Evolutionary conservation across 1,140 invertebrate species (phyloP).

Genomic region (Trichogramma pretiosum): DNA sequence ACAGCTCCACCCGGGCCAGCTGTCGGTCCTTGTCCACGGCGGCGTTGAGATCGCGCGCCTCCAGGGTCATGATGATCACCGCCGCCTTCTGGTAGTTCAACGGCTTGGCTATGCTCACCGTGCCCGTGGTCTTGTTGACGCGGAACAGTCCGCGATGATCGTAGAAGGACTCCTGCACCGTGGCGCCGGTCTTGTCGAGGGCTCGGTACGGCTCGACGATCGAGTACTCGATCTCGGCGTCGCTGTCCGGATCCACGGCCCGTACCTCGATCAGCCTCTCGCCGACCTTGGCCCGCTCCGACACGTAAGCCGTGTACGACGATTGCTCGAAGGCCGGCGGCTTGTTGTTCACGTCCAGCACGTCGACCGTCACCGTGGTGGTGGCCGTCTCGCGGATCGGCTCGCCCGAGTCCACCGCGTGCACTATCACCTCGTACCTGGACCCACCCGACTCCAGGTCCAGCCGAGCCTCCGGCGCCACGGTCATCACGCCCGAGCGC

Average conservation of each 20-base stretch:
- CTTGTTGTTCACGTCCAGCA: constrained; percentile 77
- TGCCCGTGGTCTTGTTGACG: constrained; percentile 60
- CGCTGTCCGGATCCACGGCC: constrained; percentile 63
- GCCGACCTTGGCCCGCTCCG: constrained; percentile 56
- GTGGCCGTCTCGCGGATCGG: constrained; percentile 68
- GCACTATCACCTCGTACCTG: constrained; percentile 62
- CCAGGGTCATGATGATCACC: constrained; percentile 68
- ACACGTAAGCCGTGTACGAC: constrained; percentile 59
- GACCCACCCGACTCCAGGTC: constrained; percentile 60
- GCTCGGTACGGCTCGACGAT: constrained; percentile 61
- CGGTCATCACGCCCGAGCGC: constrained; percentile 60
- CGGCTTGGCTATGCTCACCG: constrained; percentile 59
- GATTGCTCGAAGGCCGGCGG: constrained; percentile 63
- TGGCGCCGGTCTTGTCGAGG: constrained; percentile 66
- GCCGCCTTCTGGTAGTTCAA: constrained; percentile 71
- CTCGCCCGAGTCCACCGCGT: constrained; percentile 62
- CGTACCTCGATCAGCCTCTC: constrained; percentile 53
- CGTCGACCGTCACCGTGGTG: constrained; percentile 61
- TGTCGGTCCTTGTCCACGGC: constrained; percentile 58
- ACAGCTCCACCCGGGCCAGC: constrained; percentile 58
- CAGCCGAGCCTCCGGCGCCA: constrained; percentile 63
- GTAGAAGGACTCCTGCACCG: constrained; percentile 53
- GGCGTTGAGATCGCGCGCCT: constrained; percentile 64
- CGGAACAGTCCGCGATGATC: constrained; percentile 61
- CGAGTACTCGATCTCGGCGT: constrained; percentile 59